Conservation (phyloP, 2,797 vertebrate genomes). For the Anableps anableps region DNA sequence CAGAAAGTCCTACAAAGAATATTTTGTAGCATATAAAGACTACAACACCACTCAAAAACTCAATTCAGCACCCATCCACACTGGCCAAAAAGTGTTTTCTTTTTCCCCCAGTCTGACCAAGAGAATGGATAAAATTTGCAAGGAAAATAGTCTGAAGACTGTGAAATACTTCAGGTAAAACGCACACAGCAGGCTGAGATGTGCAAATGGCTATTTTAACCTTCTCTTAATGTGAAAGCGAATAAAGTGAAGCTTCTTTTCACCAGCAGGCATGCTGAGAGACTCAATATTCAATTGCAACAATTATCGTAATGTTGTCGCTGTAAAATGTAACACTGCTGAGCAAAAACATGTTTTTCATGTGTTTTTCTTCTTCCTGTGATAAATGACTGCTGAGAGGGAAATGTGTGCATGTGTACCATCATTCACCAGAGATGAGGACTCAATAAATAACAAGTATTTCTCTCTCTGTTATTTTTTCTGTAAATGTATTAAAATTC, state of each 20-base stretch:
- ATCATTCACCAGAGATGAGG: conserved; percentile 1
- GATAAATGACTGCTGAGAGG: conserved; percentile 46
- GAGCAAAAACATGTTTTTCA: conserved; percentile 35
- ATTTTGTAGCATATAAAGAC: conserved; percentile 25
- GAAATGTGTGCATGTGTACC: conserved; percentile 14
- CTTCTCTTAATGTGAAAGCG: conserved; percentile 47
- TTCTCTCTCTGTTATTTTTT: not conserved
- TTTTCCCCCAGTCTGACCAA: conserved; percentile 26
- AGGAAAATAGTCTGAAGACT: conserved; percentile 33
- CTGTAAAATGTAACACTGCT: conserved; percentile 32
- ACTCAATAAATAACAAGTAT: conserved; percentile 8
- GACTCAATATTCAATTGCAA: conserved; percentile 40
- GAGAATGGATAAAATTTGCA: conserved; percentile 36
- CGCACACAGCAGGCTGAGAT: conserved; percentile 29
- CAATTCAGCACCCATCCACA: conserved; percentile 22
- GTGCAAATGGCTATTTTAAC: conserved; percentile 42
- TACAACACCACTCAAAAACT: conserved; percentile 13
- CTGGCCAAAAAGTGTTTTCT: conserved; percentile 18
- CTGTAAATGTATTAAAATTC: conserved; percentile 1
- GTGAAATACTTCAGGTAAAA: conserved; percentile 42
- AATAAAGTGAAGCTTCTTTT: conserved; percentile 27
- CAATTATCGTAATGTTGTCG: conserved; percentile 55
- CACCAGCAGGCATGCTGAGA: conserved; percentile 39
- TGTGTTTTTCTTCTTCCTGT: conserved; percentile 32
- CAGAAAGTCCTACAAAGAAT: conserved; percentile 1